Percentiles rank a stretch among this genome's conserved stretches.
These are phyloP conservation scores for Macropus fuliginosus DNA, from an alignment of 2,797 vertebrate genomes.

Conservation along the genomic window DNA sequence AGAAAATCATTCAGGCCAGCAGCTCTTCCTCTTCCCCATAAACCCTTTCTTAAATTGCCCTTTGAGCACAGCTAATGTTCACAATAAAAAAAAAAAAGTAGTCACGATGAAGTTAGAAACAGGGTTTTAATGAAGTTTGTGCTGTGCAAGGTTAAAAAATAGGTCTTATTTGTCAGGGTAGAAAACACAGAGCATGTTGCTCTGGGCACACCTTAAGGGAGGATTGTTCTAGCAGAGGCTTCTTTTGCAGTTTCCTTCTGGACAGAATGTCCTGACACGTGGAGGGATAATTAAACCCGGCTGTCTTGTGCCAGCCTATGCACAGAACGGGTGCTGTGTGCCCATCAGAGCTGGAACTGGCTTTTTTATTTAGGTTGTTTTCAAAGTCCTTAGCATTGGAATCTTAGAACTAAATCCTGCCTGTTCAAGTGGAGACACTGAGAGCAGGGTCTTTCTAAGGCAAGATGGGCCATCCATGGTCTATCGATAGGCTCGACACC, in stretches of 20 bases:
- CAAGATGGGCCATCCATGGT: conserved; percentile 60
- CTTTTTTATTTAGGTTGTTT: conserved; percentile 59
- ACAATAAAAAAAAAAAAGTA: conserved; percentile 78
- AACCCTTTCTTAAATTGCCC: conserved; percentile 73
- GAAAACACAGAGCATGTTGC: conserved; percentile 60
- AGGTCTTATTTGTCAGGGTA: conserved; percentile 70
- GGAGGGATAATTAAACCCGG: conserved; percentile 77
- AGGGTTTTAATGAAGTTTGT: conserved; percentile 77
- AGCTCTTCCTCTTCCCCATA: conserved; percentile 65
- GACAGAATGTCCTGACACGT: conserved; percentile 72
- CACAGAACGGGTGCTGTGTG: conserved; percentile 51
- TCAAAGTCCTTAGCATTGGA: conserved; percentile 45
- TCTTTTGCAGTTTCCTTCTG: conserved; percentile 57
- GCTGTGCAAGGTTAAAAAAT: conserved; percentile 30
- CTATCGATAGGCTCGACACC: rapidly evolving
- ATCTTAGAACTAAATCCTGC: conserved; percentile 77
- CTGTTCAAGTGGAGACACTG: conserved; percentile 72
- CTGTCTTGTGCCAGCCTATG: conserved; percentile 55
- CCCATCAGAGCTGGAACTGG: conserved; percentile 54
- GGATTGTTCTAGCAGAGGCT: conserved; percentile 58
- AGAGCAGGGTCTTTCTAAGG: conserved; percentile 57
- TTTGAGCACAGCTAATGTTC: conserved; percentile 78
- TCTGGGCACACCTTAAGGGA: conserved; percentile 60
- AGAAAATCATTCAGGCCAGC: conserved; percentile 54
- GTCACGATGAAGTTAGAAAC: conserved; percentile 73